A percentile compares a stretch with the other conserved stretches of the same genome.
phyloP scores from a whole-genome alignment of 2,888 invertebrate genomes.

The Drosophila paracracens region DNA sequence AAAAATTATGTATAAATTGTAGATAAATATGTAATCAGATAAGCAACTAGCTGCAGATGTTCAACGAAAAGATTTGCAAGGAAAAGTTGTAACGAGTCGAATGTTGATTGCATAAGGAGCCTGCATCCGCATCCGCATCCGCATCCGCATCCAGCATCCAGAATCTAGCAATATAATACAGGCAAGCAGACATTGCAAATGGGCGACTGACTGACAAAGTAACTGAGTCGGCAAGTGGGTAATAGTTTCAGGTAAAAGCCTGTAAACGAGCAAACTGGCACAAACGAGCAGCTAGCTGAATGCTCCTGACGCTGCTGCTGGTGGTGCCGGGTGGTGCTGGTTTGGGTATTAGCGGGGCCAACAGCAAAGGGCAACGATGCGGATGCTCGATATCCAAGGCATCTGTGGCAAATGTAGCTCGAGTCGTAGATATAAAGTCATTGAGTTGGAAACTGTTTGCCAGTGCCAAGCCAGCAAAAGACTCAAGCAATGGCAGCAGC shows the following conservation, averaged over 20 bases:
- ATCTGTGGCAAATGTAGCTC: slow-evolving; percentile 72
- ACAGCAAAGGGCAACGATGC: slow-evolving; percentile 46
- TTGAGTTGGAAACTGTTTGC: slow-evolving; percentile 76
- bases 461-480: slow-evolving; percentile 61
- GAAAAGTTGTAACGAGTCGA: slow-evolving; percentile 69
- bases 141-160: slow-evolving; percentile 11
- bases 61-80: slow-evolving; percentile 62
- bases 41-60: slow-evolving; percentile 73
- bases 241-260: slow-evolving; percentile 82
- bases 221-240: slow-evolving; percentile 69
- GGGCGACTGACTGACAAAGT: slow-evolving; percentile 30
- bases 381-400: slow-evolving; percentile 70
- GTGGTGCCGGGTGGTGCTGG: neutral
- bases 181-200: slow-evolving; percentile 41
- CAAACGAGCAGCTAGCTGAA: slow-evolving; percentile 75
- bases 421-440: slow-evolving; percentile 75
- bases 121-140: slow-evolving; percentile 35
- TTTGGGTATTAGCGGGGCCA: neutral
- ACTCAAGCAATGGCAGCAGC: slow-evolving; percentile 52
- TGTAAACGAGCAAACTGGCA: slow-evolving; percentile 81
- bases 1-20: slow-evolving; percentile 78
- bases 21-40: slow-evolving; percentile 79
- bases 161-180: slow-evolving; percentile 45
- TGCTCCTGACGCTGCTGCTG: slow-evolving; percentile 43
- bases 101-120: slow-evolving; percentile 75